Evolutionary conservation across 2,888 invertebrate species (phyloP), one percentile per base, ranked within the genome.

Genomic region (Poecilus cupreus): DNA sequence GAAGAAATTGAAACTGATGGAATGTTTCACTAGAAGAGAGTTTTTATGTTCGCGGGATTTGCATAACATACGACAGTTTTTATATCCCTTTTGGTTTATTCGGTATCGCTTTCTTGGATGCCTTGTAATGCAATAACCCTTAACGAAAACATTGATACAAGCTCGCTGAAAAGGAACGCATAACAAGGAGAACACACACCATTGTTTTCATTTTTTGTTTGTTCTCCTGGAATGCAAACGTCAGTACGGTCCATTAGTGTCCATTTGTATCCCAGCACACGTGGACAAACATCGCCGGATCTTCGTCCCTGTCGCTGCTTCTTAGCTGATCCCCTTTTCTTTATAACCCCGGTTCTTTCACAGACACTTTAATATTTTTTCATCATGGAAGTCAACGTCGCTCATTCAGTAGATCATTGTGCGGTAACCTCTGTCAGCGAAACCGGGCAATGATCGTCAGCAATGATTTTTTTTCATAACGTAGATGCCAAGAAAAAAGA

Each of bases 351-450:
- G 10, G 51, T 54, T 32, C 75, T 16, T 54, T 75, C 18, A 24
- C 75, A 32, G 49, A 54, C 54, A 75, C 75, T 75, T 54, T 26
- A 22, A 75, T 75, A 75, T 75, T 75, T 75, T 75, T 75, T 75
- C 75, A 54, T 54, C 24, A 75, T 37, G 8, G 75, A 8, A 26
- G 37, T 54, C 18, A 43, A n/a, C 74, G 22, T 6, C 37, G 75
- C 16, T 54, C 24, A 37, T 75, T 54, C 51, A 74, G 18, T 51
- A 32, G 24, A 49, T 46, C 51, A 74, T 49, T 43, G 51, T 74
- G 60, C 26, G 46, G 24, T 51, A 74, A 46, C 49, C 32, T 37
- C 72, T 39, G 70, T 46, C 70, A 39, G 49, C 74, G 13, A 32
- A 32, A 32, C 32, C 8, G 46, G n/a, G 46, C 46, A 46, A 68